phyloP scores from a whole-genome alignment of 2,888 invertebrate genomes.

The Drosophila pseudotalamancana region DNA sequence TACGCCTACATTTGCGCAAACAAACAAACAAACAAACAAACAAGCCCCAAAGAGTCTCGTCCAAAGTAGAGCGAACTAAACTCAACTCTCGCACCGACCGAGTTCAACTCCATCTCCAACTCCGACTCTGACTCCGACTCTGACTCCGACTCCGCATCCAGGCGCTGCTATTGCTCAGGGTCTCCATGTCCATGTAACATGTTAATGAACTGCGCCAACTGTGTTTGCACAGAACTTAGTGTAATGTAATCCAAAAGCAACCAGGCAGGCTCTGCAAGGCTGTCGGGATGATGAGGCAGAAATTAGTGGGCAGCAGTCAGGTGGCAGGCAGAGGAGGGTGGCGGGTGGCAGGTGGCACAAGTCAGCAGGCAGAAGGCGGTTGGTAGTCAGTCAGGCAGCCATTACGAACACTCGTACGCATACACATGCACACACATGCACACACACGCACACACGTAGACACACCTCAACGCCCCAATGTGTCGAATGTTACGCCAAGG shows the following conservation, averaged over 20 bases:
- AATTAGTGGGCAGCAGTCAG: conserved; percentile 15
- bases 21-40: conserved; percentile 57
- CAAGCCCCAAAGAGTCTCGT: conserved; percentile 68
- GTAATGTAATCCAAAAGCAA: conserved; percentile 73
- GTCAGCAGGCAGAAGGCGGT: conserved; percentile 6
- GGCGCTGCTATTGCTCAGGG: conserved; percentile 22
- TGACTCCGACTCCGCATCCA: conserved; percentile 1
- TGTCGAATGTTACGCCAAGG: conserved; percentile 81
- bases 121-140: conserved; percentile 10
- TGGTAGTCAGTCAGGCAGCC: conserved; percentile 32
- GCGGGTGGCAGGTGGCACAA: no score
- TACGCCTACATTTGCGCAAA: conserved; percentile 68
- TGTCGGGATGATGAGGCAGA: conserved; percentile 21
- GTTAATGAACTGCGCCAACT: conserved; percentile 81
- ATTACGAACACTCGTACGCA: conserved; percentile 34
- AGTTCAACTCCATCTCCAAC: neutral
- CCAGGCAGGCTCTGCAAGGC: conserved; percentile 38
- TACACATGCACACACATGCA: conserved; percentile 41
- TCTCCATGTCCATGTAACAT: conserved; percentile 77
- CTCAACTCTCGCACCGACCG: conserved; percentile 16
- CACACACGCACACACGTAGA: conserved; percentile 29
- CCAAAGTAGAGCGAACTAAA: conserved; percentile 66
- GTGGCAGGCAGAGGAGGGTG: no score
- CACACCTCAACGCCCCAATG: conserved; percentile 77
- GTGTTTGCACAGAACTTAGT: conserved; percentile 81